Conservation (phyloP, 1,140 invertebrate species). For the Euglossa dilemma region DNA sequence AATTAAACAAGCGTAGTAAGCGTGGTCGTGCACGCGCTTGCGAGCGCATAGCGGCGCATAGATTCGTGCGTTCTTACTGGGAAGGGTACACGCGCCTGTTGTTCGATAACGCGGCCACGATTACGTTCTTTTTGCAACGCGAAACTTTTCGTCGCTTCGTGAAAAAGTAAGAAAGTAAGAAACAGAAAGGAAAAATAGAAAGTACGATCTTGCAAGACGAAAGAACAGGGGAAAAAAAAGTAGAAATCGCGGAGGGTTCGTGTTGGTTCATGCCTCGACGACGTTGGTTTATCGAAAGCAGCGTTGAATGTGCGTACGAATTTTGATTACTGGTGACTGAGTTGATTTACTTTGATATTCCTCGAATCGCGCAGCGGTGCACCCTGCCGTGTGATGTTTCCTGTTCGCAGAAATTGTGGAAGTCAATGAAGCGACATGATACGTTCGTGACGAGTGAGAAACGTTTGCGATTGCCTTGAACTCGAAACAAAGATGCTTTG, state of each 20-base stretch:
- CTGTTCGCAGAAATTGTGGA: background rate
- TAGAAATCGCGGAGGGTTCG: background rate
- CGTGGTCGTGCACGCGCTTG: background rate
- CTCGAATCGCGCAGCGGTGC: background rate
- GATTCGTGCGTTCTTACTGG: background rate
- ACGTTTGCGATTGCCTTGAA: too few relatives aligned
- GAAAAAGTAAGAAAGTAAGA: background rate
- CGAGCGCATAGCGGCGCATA: background rate
- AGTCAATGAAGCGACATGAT: background rate
- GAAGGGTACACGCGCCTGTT: background rate
- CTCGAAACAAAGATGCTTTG: too few relatives aligned
- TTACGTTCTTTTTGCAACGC: background rate
- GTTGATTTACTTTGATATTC: background rate
- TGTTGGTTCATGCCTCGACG: background rate
- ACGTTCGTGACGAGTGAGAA: too few relatives aligned
- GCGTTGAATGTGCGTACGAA: background rate
- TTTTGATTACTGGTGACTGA: background rate
- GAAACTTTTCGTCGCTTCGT: background rate
- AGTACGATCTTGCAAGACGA: background rate
- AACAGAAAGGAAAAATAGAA: background rate
- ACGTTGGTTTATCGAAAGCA: background rate
- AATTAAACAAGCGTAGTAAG: slow-evolving; percentile 45
- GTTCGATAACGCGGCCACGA: background rate
- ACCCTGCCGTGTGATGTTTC: too few relatives aligned
- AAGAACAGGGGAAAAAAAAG: too few relatives aligned